These are phyloP conservation scores for Centrocercus urophasianus DNA, from an alignment of 2,113 vertebrate species.

Conservation along the genomic window DNA sequence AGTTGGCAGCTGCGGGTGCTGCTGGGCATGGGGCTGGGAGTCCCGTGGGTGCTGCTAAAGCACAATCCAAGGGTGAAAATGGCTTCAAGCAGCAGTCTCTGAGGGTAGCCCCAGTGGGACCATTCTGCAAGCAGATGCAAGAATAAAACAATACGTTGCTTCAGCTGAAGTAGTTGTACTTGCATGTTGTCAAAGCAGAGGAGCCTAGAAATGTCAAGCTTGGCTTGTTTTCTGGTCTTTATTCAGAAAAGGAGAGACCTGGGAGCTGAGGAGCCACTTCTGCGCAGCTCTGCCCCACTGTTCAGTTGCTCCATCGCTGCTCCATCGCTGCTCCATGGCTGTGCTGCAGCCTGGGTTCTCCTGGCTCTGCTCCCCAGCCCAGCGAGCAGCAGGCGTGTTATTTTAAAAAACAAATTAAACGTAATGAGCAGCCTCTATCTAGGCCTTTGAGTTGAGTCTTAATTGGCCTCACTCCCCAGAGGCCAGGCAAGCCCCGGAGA, in stretches of 20 bases:
- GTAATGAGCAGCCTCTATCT: not conserved
- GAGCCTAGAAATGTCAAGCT: not conserved
- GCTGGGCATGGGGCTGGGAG: not conserved
- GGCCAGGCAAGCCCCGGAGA: not conserved
- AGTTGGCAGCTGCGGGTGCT: too few relatives aligned
- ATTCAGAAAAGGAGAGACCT: not conserved
- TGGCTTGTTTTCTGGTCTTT: not conserved
- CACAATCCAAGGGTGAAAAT: not conserved
- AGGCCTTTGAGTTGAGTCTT: constrained; percentile 14
- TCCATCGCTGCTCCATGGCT: not conserved
- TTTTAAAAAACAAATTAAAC: constrained; percentile 58
- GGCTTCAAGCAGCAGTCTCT: not conserved
- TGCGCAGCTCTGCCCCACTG: not conserved
- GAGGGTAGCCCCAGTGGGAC: not conserved
- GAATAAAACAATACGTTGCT: not conserved
- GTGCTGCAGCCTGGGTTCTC: fast-evolving
- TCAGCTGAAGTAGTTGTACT: not conserved
- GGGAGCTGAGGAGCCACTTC: not conserved
- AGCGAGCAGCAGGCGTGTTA: not conserved
- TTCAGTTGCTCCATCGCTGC: not conserved
- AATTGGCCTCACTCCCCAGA: constrained; percentile 8
- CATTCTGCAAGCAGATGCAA: not conserved
- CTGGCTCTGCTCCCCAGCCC: not conserved
- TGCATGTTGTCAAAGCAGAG: fast-evolving
- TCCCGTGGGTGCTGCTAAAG: not conserved